Conservation (phyloP, 2,113 vertebrate species). For the Hypomesus transpacificus region DNA sequence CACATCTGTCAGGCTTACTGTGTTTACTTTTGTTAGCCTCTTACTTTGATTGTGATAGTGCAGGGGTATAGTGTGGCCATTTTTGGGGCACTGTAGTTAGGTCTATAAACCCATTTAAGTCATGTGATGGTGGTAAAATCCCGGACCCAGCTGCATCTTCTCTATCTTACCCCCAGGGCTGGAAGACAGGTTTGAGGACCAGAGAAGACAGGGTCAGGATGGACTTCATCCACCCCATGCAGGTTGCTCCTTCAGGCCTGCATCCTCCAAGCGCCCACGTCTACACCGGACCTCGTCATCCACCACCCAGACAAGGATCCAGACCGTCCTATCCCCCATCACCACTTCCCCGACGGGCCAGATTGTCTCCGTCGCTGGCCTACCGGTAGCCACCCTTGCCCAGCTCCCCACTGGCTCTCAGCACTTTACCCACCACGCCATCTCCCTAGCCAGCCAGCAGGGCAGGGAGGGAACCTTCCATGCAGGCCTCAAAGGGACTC, state of each 20-base stretch:
- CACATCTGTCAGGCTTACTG: too few species aligned
- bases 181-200: conserved; percentile 80
- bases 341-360: conserved; percentile 71
- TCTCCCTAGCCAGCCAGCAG: conserved; percentile 65
- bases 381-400: conserved; percentile 75
- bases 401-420: conserved; percentile 76
- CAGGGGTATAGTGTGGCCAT: too few species aligned
- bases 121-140: neutral
- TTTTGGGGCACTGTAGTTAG: too few species aligned
- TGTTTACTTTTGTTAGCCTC: too few species aligned
- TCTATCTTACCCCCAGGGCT: conserved; percentile 58
- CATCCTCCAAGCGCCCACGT: conserved; percentile 73
- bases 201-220: conserved; percentile 75
- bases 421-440: conserved; percentile 73
- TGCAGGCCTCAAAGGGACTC: conserved; percentile 74
- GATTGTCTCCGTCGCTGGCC: conserved; percentile 77
- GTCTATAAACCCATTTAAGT: neutral
- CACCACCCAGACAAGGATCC: conserved; percentile 66
- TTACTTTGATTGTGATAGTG: too few species aligned
- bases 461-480: conserved; percentile 74
- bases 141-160: neutral
- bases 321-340: conserved; percentile 79
- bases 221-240: conserved; percentile 72
- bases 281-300: conserved; percentile 76
- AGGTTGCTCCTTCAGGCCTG: conserved; percentile 67